These are phyloP conservation scores for Eulithis testata DNA, from an alignment of 2,888 invertebrate species.

Conservation along the genomic window DNA sequence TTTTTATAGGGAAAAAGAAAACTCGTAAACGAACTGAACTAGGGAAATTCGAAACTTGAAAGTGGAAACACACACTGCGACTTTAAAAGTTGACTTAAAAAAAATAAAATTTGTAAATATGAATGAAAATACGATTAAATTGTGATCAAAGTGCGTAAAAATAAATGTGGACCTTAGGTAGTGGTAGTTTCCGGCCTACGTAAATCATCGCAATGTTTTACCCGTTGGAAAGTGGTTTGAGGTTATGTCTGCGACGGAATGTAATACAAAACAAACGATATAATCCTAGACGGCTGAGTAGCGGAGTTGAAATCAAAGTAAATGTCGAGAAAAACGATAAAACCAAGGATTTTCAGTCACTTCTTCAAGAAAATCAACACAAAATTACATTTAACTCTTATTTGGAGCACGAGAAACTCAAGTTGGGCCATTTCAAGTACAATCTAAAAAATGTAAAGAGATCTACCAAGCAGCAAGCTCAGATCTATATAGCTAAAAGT, in stretches of 20 bases:
- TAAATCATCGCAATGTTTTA: slow-evolving; percentile 55
- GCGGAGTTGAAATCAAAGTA: slow-evolving; percentile 40
- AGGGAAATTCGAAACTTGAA: too few relatives aligned
- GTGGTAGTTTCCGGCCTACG: slow-evolving; percentile 3
- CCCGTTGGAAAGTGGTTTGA: slow-evolving; percentile 64
- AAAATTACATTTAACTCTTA: slow-evolving; percentile 76
- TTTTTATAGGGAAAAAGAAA: too few relatives aligned
- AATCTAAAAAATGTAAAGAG: slow-evolving; percentile 60
- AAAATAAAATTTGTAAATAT: not conserved
- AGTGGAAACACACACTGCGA: too few relatives aligned
- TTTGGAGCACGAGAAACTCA: slow-evolving; percentile 70
- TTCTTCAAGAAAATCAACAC: slow-evolving; percentile 63
- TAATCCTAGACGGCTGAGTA: slow-evolving; percentile 50
- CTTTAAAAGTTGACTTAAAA: too few relatives aligned
- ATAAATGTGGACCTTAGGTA: slow-evolving; percentile 11
- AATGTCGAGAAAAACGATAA: slow-evolving; percentile 41
- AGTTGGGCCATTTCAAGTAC: slow-evolving; percentile 68
- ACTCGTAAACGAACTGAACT: too few relatives aligned
- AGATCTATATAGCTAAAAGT: slow-evolving; percentile 52
- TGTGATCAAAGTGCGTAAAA: slow-evolving; percentile 6
- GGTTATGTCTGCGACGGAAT: slow-evolving; percentile 69
- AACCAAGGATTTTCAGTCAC: slow-evolving; percentile 54
- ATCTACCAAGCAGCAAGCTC: slow-evolving; percentile 53
- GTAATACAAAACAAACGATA: slow-evolving; percentile 54
- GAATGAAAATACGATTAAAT: not conserved